Conservation (phyloP, 2,113 vertebrate genomes). For the Clarias macrocephalus region DNA sequence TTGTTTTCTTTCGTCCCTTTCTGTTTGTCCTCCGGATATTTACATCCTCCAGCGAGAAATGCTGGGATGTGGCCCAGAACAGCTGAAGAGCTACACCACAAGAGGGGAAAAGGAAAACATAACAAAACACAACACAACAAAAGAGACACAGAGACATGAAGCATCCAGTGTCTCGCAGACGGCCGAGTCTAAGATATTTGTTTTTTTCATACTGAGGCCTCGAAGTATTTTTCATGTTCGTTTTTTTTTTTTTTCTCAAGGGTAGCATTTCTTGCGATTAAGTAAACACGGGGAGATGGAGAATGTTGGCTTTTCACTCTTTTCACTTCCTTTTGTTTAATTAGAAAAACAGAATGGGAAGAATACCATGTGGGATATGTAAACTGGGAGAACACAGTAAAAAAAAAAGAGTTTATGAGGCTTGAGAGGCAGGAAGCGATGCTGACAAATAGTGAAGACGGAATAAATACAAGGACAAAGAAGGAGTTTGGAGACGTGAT, state of each 20-base stretch:
- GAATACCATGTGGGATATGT: conserved; percentile 38
- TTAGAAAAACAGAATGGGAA: conserved; percentile 47
- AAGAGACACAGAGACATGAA: conserved; percentile 43
- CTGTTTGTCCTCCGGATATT: conserved; percentile 57
- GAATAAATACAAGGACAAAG: conserved; percentile 22
- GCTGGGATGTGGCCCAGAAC: conserved; percentile 54
- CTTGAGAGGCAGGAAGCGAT: conserved; percentile 34
- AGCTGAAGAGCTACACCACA: conserved; percentile 51
- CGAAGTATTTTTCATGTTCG: conserved; percentile 54
- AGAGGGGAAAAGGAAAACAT: conserved; percentile 30
- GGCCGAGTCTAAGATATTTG: conserved; percentile 47
- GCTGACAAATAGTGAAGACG: conserved; percentile 16
- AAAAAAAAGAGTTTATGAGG: conserved; percentile 37
- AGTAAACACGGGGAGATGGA: conserved; percentile 48
- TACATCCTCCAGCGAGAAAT: conserved; percentile 52
- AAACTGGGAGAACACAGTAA: conserved; percentile 28
- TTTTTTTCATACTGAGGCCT: conserved; percentile 39
- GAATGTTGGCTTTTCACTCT: conserved; percentile 45
- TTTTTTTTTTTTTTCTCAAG: conserved; percentile 17
- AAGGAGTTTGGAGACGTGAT: not conserved
- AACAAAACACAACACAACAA: conserved; percentile 44
- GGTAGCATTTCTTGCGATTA: conserved; percentile 40
- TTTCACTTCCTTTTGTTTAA: conserved; percentile 51
- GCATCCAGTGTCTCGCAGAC: conserved; percentile 40
- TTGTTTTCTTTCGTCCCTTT: conserved; percentile 28